Evolutionary conservation across 2,888 invertebrate species (phyloP), one percentile per base, ranked within the genome.

Genomic region (Adela reaumurella): DNA sequence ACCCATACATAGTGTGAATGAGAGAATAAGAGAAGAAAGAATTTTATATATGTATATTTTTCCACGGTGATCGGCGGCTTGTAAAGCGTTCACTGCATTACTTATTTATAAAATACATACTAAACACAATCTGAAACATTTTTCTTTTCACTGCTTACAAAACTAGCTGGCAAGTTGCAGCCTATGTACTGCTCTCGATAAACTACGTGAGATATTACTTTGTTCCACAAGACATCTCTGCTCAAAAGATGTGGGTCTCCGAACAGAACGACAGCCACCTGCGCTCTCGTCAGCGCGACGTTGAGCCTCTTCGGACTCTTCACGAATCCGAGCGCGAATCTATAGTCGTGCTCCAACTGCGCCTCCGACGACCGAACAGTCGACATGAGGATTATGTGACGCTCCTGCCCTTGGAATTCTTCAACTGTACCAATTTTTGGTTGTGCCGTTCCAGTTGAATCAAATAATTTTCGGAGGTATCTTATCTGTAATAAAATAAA

Each of bases 341-440:
- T 74, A 14, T 64, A 59, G 59, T 86, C 82, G 54, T 81, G 74
- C 45, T 67, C 55, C 20, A 89, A 62, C 3, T 76, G 54, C 19
- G 70, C 63, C 50, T 76, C 70, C 44, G 74, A 78, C 0, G 89
- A 87, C 45, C 94, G 81, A 1, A 91, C 94, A 3, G 92, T 91
- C 1, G 90, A 88, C 53, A 94, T 83, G 8, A 95, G 85, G 51
- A 95, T 89, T 1, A 92, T 83, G 42, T 84, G 80, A 59, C 88
- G 85, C 63, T 95, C 94, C 61, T 90, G 88, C 0, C 95, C 95
- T 70, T 94, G 94, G 62, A 94, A 94, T 53, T 87, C 85, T 74
- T 95, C 94, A 1, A 92, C 90, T 0, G 93, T 89, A 1, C 94
- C 94, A 45, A 89, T 86, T 62, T 86, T 80, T 4, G 80, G 77